Base-by-base conservation (phyloP, 2,888 invertebrate species). In the Bimastos eiseni region DNA sequence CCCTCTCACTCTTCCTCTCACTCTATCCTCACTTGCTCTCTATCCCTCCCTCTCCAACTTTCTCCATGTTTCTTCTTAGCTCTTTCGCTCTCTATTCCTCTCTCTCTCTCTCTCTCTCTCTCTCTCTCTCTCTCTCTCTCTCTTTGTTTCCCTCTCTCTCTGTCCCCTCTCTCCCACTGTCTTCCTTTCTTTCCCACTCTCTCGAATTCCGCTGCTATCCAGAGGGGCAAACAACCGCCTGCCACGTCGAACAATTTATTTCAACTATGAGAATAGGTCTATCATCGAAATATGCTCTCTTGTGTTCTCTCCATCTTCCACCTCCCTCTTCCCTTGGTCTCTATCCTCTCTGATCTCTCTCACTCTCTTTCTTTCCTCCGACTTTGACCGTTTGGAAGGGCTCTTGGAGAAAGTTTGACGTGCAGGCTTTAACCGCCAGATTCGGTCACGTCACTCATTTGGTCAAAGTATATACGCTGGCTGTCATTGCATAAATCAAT, bases 191-290 rank as follows among this genome's bases (percentile, higher is more conserved):
- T 36, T 88, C 38, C n/a, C 33, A 8, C 41, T 41, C 41, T 15
- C 41, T 41, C 41, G 6, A 6, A 15, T 84, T 84, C 84, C 36
- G 24, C 13, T 37, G 34, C 34, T 36, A 24, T 37, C 24, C 38
- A 36, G 86, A 86, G 34, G 86, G 84, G 19, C n/a, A 36, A 34
- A 36, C 33, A 30, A 36, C 34, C 2, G 6, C 37, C 34, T 86
- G 86, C 86, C 86, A 86, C 37, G 33, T 86, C 86, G 34, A 86
- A 86, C 34, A 37, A 86, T 86, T 37, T 37, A 36, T 86, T 36
- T 86, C 86, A n/a, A 86, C 1, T 86, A 49, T 49, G 4, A 49
- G 49, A 24, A 24, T 49, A n/a, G n/a, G n/a, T 49, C 49, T 24
- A 49, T 5, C 49, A 49, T 24, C 24, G 49, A 21, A 49, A 21